Evolutionary conservation across 2,797 vertebrate species (phyloP).

Genomic region (Thaleichthys pacificus): DNA sequence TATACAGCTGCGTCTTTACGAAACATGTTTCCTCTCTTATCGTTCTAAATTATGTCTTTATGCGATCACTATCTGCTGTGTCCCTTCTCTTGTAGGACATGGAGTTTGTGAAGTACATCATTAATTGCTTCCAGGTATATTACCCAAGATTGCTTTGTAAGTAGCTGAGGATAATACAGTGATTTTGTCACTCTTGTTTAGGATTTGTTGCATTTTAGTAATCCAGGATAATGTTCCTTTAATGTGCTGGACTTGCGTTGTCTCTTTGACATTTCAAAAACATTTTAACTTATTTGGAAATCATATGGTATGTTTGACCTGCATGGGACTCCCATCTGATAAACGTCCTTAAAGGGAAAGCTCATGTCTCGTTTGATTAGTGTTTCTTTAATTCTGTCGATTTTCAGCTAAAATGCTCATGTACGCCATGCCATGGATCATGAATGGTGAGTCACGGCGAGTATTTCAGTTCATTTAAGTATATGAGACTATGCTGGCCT

Average conservation of each 20-base stretch:
- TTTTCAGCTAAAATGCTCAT: conserved; percentile 86
- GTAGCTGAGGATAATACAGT: conserved; percentile 51
- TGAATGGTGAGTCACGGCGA: conserved; percentile 80
- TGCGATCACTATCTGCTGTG: not conserved
- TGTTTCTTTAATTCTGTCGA: not conserved
- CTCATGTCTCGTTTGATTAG: not conserved
- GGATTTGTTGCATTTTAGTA: not conserved
- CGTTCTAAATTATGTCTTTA: conserved; percentile 12
- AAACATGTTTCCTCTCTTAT: conserved; percentile 25
- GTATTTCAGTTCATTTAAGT: too few species aligned
- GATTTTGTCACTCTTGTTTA: not conserved
- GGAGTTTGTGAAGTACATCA: conserved; percentile 84
- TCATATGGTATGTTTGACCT: too few species aligned
- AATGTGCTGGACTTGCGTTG: not conserved
- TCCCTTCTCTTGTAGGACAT: conserved; percentile 75
- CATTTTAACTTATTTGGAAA: too few species aligned
- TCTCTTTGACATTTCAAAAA: too few species aligned
- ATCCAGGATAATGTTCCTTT: not conserved
- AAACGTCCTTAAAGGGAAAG: not conserved
- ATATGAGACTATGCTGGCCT: too few species aligned
- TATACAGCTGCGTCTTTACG: conserved; percentile 38
- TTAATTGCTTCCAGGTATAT: conserved; percentile 86
- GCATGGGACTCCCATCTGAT: not conserved
- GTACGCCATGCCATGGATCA: conserved; percentile 91
- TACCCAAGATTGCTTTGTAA: conserved; percentile 89